phyloP scores from a whole-genome alignment of 2,888 invertebrate species.

The Eupithecia tripunctaria region DNA sequence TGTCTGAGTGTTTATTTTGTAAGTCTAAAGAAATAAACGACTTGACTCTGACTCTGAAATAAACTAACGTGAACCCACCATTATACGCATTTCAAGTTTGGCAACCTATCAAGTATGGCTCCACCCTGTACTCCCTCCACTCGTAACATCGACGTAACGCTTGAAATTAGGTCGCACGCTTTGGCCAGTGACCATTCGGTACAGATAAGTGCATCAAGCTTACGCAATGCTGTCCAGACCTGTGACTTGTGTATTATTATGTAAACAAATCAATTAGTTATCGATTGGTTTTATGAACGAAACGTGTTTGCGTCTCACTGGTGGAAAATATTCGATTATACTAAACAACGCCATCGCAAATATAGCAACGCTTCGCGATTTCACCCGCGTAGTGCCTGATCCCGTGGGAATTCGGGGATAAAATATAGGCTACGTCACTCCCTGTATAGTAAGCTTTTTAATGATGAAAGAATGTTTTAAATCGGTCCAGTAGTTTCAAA shows the following conservation, averaged over 20 bases:
- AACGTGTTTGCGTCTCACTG: constrained; percentile 2
- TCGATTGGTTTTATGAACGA: constrained; percentile 5
- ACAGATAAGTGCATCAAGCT: constrained; percentile 38
- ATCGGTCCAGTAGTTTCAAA: too few species aligned
- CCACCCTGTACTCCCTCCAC: constrained; percentile 8
- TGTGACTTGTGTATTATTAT: constrained; percentile 15
- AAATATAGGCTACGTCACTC: too few species aligned
- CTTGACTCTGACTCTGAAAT: too few species aligned
- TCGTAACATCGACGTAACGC: constrained; percentile 61
- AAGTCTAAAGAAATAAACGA: too few species aligned
- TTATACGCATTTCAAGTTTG: background rate
- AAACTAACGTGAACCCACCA: too few species aligned
- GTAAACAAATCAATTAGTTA: constrained; percentile 13
- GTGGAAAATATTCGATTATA: background rate
- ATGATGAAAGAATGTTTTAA: too few species aligned
- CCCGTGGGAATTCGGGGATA: too few species aligned
- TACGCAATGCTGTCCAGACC: constrained; percentile 37
- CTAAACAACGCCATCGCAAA: too few species aligned
- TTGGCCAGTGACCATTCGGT: constrained; percentile 54
- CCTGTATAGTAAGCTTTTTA: too few species aligned
- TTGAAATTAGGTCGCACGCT: constrained; percentile 69
- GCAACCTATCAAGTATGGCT: constrained; percentile 4
- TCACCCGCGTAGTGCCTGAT: too few species aligned
- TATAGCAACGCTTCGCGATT: too few species aligned
- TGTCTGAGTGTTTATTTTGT: too few species aligned